phyloP scores from a whole-genome alignment of 2,797 vertebrate species.

The Neopelma chrysocephalum region DNA sequence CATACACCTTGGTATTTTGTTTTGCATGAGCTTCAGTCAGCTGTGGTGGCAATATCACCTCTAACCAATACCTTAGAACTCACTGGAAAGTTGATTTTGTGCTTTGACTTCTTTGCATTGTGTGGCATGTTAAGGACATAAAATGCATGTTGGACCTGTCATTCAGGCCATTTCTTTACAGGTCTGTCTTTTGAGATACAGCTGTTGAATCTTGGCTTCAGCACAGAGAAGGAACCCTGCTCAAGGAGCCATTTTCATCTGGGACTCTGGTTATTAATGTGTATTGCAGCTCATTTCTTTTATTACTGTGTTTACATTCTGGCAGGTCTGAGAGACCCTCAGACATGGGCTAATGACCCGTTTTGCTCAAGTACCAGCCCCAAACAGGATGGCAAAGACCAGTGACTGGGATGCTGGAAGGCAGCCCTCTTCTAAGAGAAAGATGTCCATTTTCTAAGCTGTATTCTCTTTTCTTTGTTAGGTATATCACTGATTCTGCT shows the following conservation, averaged over 20 bases:
- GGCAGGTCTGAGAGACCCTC: not conserved
- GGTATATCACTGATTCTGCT: conserved; percentile 85
- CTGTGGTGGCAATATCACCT: not conserved
- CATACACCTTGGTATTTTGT: not conserved
- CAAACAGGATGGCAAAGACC: not conserved
- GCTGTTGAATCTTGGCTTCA: not conserved
- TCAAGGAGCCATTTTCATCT: not conserved
- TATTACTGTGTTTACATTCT: not conserved
- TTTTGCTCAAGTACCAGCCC: not conserved
- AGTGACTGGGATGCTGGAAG: not conserved
- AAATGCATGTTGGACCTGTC: not conserved
- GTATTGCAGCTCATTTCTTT: not conserved
- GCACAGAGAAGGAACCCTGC: not conserved
- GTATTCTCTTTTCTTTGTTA: conserved; percentile 43
- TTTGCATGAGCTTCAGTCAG: not conserved
- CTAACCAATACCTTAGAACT: not conserved
- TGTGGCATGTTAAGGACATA: not conserved
- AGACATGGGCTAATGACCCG: not conserved
- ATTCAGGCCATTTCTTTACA: not conserved
- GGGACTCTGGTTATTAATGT: not conserved
- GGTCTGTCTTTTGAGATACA: not conserved
- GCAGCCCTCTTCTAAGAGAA: not conserved
- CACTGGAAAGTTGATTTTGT: not conserved
- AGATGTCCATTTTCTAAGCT: not conserved
- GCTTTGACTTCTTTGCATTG: not conserved